These are phyloP conservation scores for Sinelater perroti DNA, from an alignment of 2,888 invertebrate genomes.

Conservation along the genomic window DNA sequence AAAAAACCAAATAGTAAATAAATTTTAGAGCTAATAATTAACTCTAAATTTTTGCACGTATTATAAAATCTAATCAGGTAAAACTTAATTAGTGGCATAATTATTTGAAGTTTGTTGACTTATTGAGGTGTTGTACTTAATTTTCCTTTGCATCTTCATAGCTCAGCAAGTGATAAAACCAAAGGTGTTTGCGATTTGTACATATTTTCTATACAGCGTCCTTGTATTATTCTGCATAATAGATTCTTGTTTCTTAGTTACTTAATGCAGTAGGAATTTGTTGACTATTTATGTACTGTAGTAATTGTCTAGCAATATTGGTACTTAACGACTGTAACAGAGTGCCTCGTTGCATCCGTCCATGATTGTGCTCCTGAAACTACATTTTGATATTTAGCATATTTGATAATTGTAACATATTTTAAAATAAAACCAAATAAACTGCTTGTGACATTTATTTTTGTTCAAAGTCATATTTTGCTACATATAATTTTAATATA, in stretches of 20 bases:
- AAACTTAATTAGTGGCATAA: too few species aligned
- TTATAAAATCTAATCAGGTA: too few species aligned
- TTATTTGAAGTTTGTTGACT: too few species aligned
- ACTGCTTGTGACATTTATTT: constrained; percentile 7
- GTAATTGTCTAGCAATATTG: neutral
- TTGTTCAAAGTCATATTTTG: constrained; percentile 48
- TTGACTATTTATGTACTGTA: constrained; percentile 2
- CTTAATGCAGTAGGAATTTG: neutral
- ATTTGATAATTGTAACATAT: constrained; percentile 24
- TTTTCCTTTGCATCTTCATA: constrained; percentile 8
- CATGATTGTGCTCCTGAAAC: constrained; percentile 28
- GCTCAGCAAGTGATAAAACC: constrained; percentile 39
- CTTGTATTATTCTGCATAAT: constrained; percentile 6
- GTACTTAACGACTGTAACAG: constrained; percentile 17
- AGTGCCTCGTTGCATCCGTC: constrained; percentile 34
- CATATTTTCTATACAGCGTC: constrained; percentile 20
- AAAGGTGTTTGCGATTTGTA: constrained; percentile 43
- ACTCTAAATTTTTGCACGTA: too few species aligned
- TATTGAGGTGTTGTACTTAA: constrained; percentile 16
- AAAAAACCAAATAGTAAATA: too few species aligned
- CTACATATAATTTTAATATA: constrained; percentile 46
- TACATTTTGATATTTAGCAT: constrained; percentile 22
- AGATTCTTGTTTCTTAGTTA: neutral
- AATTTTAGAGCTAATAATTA: too few species aligned
- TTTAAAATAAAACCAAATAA: constrained; percentile 27